phyloP scores from a whole-genome alignment of 2,888 invertebrate genomes.

The Brenthis ino region DNA sequence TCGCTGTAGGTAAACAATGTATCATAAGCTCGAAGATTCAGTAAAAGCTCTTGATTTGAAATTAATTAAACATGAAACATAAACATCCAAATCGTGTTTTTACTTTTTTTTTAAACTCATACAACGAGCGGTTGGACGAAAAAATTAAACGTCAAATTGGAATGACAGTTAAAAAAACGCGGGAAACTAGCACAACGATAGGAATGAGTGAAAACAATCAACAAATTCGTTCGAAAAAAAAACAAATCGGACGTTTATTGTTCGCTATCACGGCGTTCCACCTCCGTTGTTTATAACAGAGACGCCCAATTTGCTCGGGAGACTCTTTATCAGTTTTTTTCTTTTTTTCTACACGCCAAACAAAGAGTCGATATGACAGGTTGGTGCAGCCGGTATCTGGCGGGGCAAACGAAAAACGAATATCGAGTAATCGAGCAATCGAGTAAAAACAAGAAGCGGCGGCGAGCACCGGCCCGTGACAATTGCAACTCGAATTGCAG shows the following conservation, averaged over 20 bases:
- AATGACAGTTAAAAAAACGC: constrained; percentile 64
- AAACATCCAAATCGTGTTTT: too few relatives aligned
- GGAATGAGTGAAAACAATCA: constrained; percentile 71
- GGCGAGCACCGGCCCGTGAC: constrained; percentile 70
- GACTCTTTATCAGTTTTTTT: constrained; percentile 70
- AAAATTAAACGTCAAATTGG: constrained; percentile 55
- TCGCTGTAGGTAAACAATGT: too few relatives aligned
- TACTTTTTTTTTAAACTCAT: neutral
- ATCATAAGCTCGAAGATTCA: too few relatives aligned
- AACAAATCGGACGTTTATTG: constrained; percentile 76
- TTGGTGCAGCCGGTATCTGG: constrained; percentile 70
- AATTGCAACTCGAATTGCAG: constrained; percentile 74
- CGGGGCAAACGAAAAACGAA: constrained; percentile 72
- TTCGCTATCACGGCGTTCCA: constrained; percentile 78
- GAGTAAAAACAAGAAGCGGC: constrained; percentile 72
- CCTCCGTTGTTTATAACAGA: constrained; percentile 80
- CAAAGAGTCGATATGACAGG: constrained; percentile 80
- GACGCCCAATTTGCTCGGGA: constrained; percentile 80
- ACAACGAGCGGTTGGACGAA: neutral
- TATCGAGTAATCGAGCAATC: constrained; percentile 75
- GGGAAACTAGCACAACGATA: constrained; percentile 68
- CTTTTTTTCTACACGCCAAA: constrained; percentile 69
- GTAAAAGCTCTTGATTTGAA: too few relatives aligned
- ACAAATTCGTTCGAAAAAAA: constrained; percentile 71
- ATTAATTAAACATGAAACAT: too few relatives aligned